phyloP scores from a whole-genome alignment of 2,888 invertebrate genomes.

The Drosophila setosimentum region DNA sequence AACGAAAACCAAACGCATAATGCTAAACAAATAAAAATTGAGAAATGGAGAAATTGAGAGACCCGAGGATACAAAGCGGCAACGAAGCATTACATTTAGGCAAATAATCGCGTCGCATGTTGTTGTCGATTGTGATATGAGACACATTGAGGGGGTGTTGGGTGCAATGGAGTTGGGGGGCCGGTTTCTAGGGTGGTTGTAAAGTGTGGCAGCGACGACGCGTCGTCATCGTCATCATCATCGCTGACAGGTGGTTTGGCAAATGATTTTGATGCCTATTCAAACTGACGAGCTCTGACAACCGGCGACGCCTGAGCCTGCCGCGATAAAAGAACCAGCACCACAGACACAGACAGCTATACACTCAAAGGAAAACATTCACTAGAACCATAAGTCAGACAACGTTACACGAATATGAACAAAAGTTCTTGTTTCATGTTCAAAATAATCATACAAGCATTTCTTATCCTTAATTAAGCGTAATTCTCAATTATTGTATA shows the following conservation, averaged over 20 bases:
- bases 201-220: constrained; percentile 9
- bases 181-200: constrained; percentile 5
- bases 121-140: constrained; percentile 43
- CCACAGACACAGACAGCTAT: background rate
- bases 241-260: constrained; percentile 72
- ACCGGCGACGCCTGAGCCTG: constrained; percentile 39
- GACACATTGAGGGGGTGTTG: background rate
- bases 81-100: constrained; percentile 51
- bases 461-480: background rate
- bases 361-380: background rate
- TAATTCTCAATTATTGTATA: background rate
- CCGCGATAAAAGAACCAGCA: constrained; percentile 38
- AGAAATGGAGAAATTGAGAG: constrained; percentile 17
- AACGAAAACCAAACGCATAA: constrained; percentile 60
- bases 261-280: constrained; percentile 59
- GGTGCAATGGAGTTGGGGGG: background rate
- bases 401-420: background rate
- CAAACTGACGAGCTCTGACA: constrained; percentile 52
- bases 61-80: constrained; percentile 44
- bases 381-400: background rate
- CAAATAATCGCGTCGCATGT: constrained; percentile 65
- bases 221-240: constrained; percentile 1
- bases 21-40: constrained; percentile 67
- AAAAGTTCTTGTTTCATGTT: background rate
- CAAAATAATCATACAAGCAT: background rate